These are phyloP conservation scores for Heterodera schachtii DNA, from an alignment of 1,140 invertebrate genomes.

Conservation along the genomic window DNA sequence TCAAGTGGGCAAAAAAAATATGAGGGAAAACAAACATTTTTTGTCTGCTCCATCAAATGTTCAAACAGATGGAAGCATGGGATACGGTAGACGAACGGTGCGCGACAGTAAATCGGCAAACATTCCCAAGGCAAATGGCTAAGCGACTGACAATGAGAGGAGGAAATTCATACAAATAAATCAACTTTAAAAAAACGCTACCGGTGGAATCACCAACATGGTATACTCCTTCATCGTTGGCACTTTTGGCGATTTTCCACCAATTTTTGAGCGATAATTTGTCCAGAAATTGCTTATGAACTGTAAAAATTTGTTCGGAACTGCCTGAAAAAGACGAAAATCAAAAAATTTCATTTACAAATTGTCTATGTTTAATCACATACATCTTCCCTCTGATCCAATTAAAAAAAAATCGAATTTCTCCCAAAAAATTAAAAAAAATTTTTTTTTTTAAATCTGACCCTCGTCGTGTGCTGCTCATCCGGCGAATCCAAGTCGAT, in stretches of 20 bases:
- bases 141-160: constrained; percentile 16
- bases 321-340: not conserved
- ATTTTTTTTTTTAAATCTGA: too few species aligned
- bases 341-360: not conserved
- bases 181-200: not conserved
- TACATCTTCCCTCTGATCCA: not conserved
- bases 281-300: not conserved
- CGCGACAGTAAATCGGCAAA: constrained; percentile 34
- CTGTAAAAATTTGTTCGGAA: not conserved
- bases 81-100: constrained; percentile 39
- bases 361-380: not conserved
- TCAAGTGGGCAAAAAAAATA: not conserved
- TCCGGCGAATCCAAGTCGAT: not conserved
- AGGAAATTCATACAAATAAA: not conserved
- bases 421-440: too few species aligned
- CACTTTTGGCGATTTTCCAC: not conserved
- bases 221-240: constrained; percentile 35
- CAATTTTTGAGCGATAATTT: not conserved
- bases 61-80: constrained; percentile 53
- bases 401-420: too few species aligned
- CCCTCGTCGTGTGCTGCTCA: not conserved
- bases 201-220: constrained; percentile 35
- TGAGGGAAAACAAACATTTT: constrained; percentile 5
- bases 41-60: constrained; percentile 23
- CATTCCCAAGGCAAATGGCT: constrained; percentile 50